Conservation (phyloP, 2,797 vertebrate species). For the Pampus argenteus region DNA sequence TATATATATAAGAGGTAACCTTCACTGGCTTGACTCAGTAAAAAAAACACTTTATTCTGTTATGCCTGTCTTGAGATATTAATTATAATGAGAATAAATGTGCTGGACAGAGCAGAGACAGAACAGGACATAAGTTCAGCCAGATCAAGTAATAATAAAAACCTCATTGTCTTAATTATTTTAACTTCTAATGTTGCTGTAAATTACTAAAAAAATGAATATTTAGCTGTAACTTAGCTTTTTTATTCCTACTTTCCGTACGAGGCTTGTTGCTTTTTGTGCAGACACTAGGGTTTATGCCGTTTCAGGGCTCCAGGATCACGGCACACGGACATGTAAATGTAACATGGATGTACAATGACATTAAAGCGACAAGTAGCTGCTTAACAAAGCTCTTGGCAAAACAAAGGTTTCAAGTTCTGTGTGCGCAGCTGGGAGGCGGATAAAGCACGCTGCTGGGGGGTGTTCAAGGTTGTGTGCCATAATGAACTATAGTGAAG, state of each 20-base stretch:
- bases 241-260: neutral
- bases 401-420: slow-evolving; percentile 1
- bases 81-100: slow-evolving; percentile 45
- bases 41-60: slow-evolving; percentile 21
- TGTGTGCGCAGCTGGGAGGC: neutral
- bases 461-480: slow-evolving; percentile 39
- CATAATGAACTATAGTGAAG: slow-evolving; percentile 46
- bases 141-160: slow-evolving; percentile 55
- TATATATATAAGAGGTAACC: slow-evolving; percentile 7
- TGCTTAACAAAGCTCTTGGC: slow-evolving; percentile 20
- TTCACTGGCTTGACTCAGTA: slow-evolving; percentile 11
- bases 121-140: slow-evolving; percentile 59
- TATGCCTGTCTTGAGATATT: slow-evolving; percentile 35
- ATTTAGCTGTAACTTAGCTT: slow-evolving; percentile 7
- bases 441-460: slow-evolving; percentile 23
- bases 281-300: slow-evolving; percentile 3
- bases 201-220: slow-evolving; percentile 45
- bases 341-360: slow-evolving; percentile 15
- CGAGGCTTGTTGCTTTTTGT: neutral
- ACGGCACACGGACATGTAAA: slow-evolving; percentile 9
- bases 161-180: slow-evolving; percentile 62
- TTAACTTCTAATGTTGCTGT: slow-evolving; percentile 50
- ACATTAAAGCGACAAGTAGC: slow-evolving; percentile 28
- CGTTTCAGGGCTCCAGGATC: slow-evolving; percentile 24
- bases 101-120: slow-evolving; percentile 27